phyloP scores from a whole-genome alignment of 1,140 invertebrate genomes.

The Brachionus rubens region DNA sequence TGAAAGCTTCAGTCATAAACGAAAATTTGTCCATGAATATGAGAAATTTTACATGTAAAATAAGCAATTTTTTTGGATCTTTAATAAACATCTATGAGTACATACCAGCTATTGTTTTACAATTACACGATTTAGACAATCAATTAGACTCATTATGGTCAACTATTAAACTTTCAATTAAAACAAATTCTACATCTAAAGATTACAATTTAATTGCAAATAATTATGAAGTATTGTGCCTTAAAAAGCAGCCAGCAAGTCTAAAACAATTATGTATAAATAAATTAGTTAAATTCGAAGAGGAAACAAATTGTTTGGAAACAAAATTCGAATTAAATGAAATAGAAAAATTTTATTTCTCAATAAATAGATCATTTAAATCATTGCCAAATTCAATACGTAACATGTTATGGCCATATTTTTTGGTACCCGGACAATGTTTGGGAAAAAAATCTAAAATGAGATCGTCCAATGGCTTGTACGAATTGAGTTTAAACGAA shows the following conservation, averaged over 20 bases:
- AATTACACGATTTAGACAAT: conserved; percentile 21
- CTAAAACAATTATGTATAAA: conserved; percentile 26
- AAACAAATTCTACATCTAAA: neutral
- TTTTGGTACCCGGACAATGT: conserved; percentile 31
- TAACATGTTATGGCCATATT: conserved; percentile 16
- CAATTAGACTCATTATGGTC: neutral
- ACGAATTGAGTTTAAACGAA: conserved; percentile 15
- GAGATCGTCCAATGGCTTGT: conserved; percentile 18
- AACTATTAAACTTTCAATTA: conserved; percentile 9
- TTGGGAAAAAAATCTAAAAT: neutral
- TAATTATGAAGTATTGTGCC: conserved; percentile 36
- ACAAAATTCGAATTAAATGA: neutral
- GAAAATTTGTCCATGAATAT: neutral
- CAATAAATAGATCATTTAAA: neutral
- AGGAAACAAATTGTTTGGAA: neutral
- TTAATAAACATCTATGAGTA: conserved; percentile 32
- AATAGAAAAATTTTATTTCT: neutral
- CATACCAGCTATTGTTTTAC: conserved; percentile 41
- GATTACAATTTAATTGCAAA: conserved; percentile 21
- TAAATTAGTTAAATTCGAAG: neutral
- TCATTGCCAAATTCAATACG: neutral
- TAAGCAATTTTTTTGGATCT: conserved; percentile 15
- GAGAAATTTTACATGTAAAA: conserved; percentile 4
- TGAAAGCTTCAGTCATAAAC: neutral
- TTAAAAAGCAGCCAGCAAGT: conserved; percentile 23